A percentile compares a stretch with the other conserved stretches of the same genome.
Conservation (phyloP, 2,113 vertebrate genomes). For the Orcinus orca region DNA sequence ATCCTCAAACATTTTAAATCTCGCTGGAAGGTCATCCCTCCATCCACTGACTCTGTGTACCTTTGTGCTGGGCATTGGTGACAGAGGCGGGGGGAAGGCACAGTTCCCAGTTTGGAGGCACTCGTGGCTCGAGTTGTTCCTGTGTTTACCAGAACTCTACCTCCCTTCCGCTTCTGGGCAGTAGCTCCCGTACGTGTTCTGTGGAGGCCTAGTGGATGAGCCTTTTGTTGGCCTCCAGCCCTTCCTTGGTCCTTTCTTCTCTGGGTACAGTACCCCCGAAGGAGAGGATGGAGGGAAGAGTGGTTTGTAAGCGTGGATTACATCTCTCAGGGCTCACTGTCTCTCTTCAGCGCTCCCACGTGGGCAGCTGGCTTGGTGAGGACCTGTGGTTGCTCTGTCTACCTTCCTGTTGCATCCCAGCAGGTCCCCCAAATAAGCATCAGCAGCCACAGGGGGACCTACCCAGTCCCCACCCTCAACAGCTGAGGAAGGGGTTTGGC, state of each 20-base stretch:
- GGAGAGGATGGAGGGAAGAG: background rate
- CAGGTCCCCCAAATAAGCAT: background rate
- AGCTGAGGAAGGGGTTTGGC: background rate
- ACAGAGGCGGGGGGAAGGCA: background rate
- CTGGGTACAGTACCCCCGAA: background rate
- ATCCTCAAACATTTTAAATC: background rate
- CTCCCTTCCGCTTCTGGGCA: background rate
- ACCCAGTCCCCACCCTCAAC: background rate
- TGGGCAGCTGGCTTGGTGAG: background rate
- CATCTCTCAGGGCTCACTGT: background rate
- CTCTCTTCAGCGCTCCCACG: background rate
- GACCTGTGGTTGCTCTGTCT: background rate
- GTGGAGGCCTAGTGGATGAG: background rate
- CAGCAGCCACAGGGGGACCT: background rate
- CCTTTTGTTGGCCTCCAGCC: background rate
- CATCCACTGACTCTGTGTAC: background rate
- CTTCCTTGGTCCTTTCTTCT: background rate
- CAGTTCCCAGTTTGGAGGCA: background rate
- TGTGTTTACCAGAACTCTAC: accelerated
- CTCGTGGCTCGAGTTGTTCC: background rate
- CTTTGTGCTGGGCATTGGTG: background rate
- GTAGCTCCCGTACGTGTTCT: background rate
- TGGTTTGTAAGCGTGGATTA: background rate
- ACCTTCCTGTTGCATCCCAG: background rate
- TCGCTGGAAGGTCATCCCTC: background rate